Evolutionary conservation across 2,888 invertebrate genomes (phyloP), one percentile per base, ranked within the genome.

Genomic region (Eucera pruinosa): DNA sequence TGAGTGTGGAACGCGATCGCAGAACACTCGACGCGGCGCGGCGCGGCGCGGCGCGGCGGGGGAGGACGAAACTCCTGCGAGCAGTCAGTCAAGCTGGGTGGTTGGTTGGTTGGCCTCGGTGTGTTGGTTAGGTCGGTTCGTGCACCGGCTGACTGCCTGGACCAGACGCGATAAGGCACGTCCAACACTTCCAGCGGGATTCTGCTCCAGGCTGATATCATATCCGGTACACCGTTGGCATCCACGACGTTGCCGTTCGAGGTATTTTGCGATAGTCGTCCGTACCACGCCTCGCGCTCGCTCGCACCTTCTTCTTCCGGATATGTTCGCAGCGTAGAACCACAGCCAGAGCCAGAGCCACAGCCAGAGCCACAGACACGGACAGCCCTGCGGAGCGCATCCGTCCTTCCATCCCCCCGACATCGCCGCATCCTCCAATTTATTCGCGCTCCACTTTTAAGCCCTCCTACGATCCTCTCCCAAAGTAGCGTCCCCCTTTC

Each of bases 91-190:
- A 87, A 85, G 83, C 85, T 80, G 86, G 85, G 30, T 77, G 86
- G 80, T 82, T 77, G 84, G 80, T 84, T 80, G 85, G 86, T 80
- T 79, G 85, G 78, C 73, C 61, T 41, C 50, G 60, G 71, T 79
- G 82, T 77, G 87, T 86, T 79, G 84, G 87, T 86, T 85, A 84
- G 84, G 85, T 84, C 73, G 80, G 82, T 78, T 84, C 69, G 79
- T 77, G 86, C 78, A 73, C 81, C 80, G 87, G 82, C 86, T 83
- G 88, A 87, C 86, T 89, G 91, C 89, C 91, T 91, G 91, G 90
- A 87, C 88, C 89, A 89, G 86, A 87, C 87, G 90, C 91, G 91
- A 91, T 91, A 91, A 91, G 91, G 89, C 91, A 91, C 91, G 91
- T 91, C 91, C 90, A 86, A 91, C 91, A 90, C 91, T 91, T 90